Conservation (phyloP, 2,113 vertebrate species). For the Pseudorhombus dupliciocellatus region DNA sequence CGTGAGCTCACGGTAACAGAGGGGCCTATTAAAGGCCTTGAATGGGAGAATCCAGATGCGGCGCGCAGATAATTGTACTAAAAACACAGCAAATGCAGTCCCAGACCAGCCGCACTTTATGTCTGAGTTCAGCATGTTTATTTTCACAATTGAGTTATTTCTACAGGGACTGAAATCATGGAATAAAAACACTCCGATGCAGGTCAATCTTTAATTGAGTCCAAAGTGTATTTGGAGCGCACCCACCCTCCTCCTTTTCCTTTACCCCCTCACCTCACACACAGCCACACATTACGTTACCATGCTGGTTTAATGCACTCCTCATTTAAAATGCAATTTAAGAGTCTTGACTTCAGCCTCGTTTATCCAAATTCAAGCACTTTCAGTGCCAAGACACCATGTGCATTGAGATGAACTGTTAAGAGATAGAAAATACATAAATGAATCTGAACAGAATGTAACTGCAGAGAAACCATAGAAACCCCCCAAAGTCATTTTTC, state of each 20-base stretch:
- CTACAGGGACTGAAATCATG: slow-evolving; percentile 75
- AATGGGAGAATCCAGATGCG: slow-evolving; percentile 79
- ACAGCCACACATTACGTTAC: slow-evolving; percentile 59
- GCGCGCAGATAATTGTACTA: slow-evolving; percentile 76
- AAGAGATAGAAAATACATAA: not conserved
- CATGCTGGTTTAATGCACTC: slow-evolving; percentile 29
- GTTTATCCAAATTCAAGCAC: slow-evolving; percentile 57
- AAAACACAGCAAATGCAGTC: slow-evolving; percentile 74
- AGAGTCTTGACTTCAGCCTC: slow-evolving; percentile 25
- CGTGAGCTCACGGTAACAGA: slow-evolving; percentile 43
- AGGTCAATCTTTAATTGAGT: slow-evolving; percentile 70
- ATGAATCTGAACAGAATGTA: not conserved
- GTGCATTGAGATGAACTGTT: slow-evolving; percentile 20
- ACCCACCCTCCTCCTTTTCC: slow-evolving; percentile 82
- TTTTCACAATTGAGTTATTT: slow-evolving; percentile 78
- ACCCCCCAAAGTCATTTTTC: not conserved
- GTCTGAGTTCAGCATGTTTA: slow-evolving; percentile 70
- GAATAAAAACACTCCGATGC: slow-evolving; percentile 71
- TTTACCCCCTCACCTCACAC: slow-evolving; percentile 75
- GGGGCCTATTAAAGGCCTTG: slow-evolving; percentile 73
- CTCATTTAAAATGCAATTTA: slow-evolving; percentile 42
- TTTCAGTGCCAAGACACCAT: slow-evolving; percentile 15
- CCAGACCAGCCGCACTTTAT: slow-evolving; percentile 60
- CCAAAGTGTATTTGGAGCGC: slow-evolving; percentile 78
- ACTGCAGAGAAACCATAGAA: not conserved